Percentiles rank a stretch among this genome's conserved stretches.
Conservation (phyloP, 2,797 vertebrate genomes). For the Sphenodon punctatus region DNA sequence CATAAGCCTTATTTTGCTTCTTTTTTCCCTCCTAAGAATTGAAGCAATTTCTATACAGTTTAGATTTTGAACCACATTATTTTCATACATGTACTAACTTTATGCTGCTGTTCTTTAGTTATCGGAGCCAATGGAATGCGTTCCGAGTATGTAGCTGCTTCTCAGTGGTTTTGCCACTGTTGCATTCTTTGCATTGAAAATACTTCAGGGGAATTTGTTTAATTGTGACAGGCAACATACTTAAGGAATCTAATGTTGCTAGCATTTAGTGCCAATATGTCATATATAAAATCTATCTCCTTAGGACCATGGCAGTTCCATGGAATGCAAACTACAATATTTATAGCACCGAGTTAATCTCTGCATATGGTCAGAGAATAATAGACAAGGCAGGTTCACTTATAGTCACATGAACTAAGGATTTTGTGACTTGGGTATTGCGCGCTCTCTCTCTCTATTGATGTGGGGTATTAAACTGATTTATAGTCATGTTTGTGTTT, state of each 20-base stretch:
- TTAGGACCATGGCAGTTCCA: background rate
- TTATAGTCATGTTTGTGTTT: background rate
- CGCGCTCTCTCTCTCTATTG: too few relatives aligned
- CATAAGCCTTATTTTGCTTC: background rate
- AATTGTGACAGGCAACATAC: too few relatives aligned
- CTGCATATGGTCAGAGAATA: too few relatives aligned
- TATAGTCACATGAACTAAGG: background rate
- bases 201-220: too few relatives aligned
- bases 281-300: too few relatives aligned
- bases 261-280: too few relatives aligned
- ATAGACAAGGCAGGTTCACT: background rate
- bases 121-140: background rate
- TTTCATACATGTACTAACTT: background rate
- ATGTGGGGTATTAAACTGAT: accelerated
- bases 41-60: background rate
- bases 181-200: too few relatives aligned
- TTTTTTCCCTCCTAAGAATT: background rate
- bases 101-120: background rate
- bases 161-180: too few relatives aligned
- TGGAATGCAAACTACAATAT: background rate
- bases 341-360: background rate
- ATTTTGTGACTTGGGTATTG: too few relatives aligned
- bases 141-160: too few relatives aligned
- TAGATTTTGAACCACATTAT: accelerated
- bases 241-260: too few relatives aligned